Evolutionary conservation across 2,113 vertebrate genomes (phyloP).

Genomic region (Anarhynchus alexandrinus): DNA sequence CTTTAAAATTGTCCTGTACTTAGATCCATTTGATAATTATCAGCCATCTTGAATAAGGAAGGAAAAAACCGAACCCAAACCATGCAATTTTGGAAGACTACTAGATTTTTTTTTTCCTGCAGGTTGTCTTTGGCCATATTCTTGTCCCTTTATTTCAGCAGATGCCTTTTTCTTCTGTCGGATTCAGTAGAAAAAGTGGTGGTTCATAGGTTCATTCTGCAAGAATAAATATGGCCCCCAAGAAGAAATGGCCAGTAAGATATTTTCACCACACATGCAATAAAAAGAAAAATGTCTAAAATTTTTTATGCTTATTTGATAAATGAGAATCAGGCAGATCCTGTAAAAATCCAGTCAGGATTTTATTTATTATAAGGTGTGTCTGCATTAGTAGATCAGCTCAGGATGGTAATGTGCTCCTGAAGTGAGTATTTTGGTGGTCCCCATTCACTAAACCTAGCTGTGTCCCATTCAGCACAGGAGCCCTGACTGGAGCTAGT

Average conservation of each 20-base stretch:
- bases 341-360: neutral
- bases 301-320: neutral
- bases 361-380: neutral
- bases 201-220: neutral
- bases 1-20: neutral
- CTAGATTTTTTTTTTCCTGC: neutral
- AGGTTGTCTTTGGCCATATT: neutral
- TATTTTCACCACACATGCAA: neutral
- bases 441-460: neutral
- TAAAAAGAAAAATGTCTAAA: neutral
- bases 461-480: neutral
- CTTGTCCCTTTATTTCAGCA: neutral
- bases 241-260: neutral
- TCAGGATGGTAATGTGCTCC: neutral
- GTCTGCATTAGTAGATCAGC: neutral
- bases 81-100: neutral
- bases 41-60: neutral
- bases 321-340: neutral
- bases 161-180: neutral
- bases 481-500: neutral
- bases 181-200: neutral
- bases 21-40: constrained; percentile 11
- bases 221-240: neutral
- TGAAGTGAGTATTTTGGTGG: neutral
- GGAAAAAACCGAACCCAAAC: neutral